A percentile compares a stretch with the other conserved stretches of the same genome.
phyloP scores from a whole-genome alignment of 2,113 vertebrate genomes.

The Paralichthys olivaceus region DNA sequence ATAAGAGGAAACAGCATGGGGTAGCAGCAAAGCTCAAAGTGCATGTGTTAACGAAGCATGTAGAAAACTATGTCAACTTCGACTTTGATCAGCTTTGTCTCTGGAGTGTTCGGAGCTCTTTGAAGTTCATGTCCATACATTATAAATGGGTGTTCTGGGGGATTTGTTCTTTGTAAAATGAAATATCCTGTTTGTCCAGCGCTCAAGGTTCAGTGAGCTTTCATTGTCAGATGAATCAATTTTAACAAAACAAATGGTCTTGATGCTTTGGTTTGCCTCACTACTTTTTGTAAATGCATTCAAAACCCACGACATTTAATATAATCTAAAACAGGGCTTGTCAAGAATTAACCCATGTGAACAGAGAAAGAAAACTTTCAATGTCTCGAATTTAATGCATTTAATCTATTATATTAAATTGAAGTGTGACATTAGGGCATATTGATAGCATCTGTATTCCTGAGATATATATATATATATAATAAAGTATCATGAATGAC shows the following conservation, averaged over 20 bases:
- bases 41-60: constrained; percentile 18
- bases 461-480: neutral
- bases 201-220: neutral
- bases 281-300: no score
- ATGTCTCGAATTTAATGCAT: neutral
- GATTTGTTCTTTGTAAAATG: constrained; percentile 10
- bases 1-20: neutral
- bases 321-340: no score
- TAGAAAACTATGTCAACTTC: constrained; percentile 14
- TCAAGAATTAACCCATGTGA: neutral
- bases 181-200: constrained; percentile 27
- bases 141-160: constrained; percentile 25
- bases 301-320: no score
- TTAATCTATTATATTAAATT: neutral
- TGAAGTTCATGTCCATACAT: constrained; percentile 39
- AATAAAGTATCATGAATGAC: neutral
- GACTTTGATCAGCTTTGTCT: constrained; percentile 49
- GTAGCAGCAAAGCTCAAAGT: constrained; percentile 16
- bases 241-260: no score
- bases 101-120: constrained; percentile 28
- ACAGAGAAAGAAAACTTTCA: neutral
- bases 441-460: neutral
- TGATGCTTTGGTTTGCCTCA: neutral
- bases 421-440: neutral
- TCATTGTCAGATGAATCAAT: neutral